Percentiles rank a stretch among this genome's conserved stretches.
Evolutionary conservation across 2,113 vertebrate genomes (phyloP).

Genomic region (Elanus axillaris): DNA sequence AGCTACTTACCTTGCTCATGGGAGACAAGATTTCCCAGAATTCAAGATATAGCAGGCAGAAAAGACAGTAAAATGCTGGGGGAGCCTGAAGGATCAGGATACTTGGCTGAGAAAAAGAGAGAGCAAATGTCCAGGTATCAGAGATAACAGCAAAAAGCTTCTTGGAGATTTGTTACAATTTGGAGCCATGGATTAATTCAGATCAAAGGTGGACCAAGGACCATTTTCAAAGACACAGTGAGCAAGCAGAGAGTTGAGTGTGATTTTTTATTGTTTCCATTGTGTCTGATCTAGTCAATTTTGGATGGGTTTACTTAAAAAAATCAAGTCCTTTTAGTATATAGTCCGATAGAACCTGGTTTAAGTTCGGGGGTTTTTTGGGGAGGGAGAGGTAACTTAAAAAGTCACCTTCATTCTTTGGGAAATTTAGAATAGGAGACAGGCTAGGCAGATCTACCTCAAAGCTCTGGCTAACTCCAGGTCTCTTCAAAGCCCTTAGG

Average conservation of each 20-base stretch:
- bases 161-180: background rate
- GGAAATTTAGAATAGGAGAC: background rate
- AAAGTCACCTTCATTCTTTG: background rate
- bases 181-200: background rate
- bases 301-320: background rate
- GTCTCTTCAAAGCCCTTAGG: background rate
- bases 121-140: background rate
- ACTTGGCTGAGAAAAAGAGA: background rate
- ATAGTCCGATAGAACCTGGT: background rate
- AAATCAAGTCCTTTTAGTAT: background rate
- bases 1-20: background rate
- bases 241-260: background rate
- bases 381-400: fast-evolving
- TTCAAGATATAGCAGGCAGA: background rate
- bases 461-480: background rate
- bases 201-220: background rate
- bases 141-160: background rate
- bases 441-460: background rate
- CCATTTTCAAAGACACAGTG: background rate
- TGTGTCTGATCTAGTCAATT: background rate
- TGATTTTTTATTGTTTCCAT: background rate
- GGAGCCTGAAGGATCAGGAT: background rate
- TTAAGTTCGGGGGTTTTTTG: too few species aligned
- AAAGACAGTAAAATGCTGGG: background rate
- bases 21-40: background rate